phyloP scores from a whole-genome alignment of 2,888 invertebrate genomes.

The Amphipyra tragopoginis region DNA sequence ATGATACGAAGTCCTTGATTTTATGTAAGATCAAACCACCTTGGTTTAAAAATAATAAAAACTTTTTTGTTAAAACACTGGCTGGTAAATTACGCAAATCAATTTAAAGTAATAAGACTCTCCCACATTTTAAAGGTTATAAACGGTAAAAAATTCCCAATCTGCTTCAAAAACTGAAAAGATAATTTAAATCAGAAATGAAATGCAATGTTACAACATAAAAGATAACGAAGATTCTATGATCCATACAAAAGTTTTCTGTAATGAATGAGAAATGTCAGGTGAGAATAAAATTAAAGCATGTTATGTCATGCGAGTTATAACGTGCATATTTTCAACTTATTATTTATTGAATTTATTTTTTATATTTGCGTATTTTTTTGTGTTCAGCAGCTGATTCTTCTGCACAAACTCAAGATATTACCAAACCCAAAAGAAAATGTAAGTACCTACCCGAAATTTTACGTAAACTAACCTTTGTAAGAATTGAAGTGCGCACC shows the following conservation, averaged over 20 bases:
- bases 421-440: slow-evolving; percentile 76
- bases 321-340: slow-evolving; percentile 4
- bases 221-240: slow-evolving; percentile 58
- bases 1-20: too few relatives aligned
- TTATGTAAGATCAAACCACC: slow-evolving; percentile 1
- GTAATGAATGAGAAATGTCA: slow-evolving; percentile 81
- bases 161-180: slow-evolving; percentile 66
- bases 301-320: slow-evolving; percentile 6
- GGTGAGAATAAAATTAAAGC: slow-evolving; percentile 62
- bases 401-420: slow-evolving; percentile 72
- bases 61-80: slow-evolving; percentile 34
- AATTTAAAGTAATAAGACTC: slow-evolving; percentile 27
- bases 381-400: slow-evolving; percentile 69
- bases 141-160: slow-evolving; percentile 73
- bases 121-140: slow-evolving; percentile 65
- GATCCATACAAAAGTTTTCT: slow-evolving; percentile 62
- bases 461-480: background rate
- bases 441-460: slow-evolving; percentile 64
- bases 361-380: slow-evolving; percentile 16
- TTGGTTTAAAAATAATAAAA: slow-evolving; percentile 13
- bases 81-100: slow-evolving; percentile 24
- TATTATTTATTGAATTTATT: slow-evolving; percentile 1
- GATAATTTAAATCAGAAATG: slow-evolving; percentile 69
- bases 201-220: slow-evolving; percentile 68
- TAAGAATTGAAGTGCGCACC: background rate